These are phyloP conservation scores for Sebastes taczanowskii DNA, from an alignment of 2,797 vertebrate species.

Conservation along the genomic window DNA sequence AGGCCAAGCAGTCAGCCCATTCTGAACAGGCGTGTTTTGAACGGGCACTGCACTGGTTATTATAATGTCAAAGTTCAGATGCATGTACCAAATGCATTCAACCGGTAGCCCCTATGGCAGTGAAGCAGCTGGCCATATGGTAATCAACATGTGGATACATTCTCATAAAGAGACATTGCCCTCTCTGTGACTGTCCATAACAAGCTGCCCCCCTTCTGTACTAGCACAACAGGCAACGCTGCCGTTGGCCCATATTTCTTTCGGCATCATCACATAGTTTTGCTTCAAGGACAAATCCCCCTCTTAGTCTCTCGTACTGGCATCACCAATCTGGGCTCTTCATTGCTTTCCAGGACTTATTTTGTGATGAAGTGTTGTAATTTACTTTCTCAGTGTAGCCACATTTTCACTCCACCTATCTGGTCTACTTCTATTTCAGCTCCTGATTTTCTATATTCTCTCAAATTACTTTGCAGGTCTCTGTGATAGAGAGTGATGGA, in stretches of 20 bases:
- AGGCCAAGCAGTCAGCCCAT: too few relatives aligned
- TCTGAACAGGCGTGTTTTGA: too few relatives aligned
- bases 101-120: background rate
- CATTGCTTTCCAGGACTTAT: conserved; percentile 14
- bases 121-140: background rate
- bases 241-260: background rate
- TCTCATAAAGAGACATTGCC: background rate
- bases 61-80: background rate
- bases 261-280: background rate
- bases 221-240: background rate
- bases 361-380: conserved; percentile 44
- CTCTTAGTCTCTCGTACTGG: background rate
- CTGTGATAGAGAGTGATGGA: conserved; percentile 28
- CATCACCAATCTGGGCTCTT: conserved; percentile 15
- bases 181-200: background rate
- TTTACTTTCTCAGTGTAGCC: conserved; percentile 36
- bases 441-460: conserved; percentile 38
- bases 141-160: background rate
- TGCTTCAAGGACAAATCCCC: background rate
- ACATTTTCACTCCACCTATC: conserved; percentile 29
- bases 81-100: background rate
- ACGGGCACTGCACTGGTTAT: background rate
- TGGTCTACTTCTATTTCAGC: conserved; percentile 32
- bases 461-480: conserved; percentile 35
- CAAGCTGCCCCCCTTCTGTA: background rate